Conservation (phyloP, 2,113 vertebrate genomes). For the Channa argus region DNA sequence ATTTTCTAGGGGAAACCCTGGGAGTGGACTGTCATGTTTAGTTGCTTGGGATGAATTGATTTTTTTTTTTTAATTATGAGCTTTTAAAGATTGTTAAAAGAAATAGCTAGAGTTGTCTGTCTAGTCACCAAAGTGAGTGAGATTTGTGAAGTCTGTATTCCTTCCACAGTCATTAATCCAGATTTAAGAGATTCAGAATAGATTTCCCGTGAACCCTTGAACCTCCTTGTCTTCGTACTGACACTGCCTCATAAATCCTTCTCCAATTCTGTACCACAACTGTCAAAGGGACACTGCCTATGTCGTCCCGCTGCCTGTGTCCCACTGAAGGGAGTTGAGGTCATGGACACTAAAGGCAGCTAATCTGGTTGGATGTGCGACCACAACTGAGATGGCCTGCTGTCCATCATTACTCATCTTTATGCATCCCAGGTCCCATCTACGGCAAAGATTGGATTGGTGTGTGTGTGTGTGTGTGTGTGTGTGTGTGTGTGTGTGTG, state of each 20-base stretch:
- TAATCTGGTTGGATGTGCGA: slow-evolving; percentile 68
- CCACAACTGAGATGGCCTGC: slow-evolving; percentile 49
- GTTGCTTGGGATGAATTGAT: slow-evolving; percentile 5
- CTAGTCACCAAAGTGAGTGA: slow-evolving; percentile 42
- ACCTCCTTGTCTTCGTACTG: slow-evolving; percentile 5
- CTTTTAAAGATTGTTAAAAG: slow-evolving; percentile 23
- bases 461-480: no score
- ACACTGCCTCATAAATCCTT: slow-evolving; percentile 58
- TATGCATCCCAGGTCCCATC: slow-evolving; percentile 59
- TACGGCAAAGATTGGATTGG: slow-evolving; percentile 56
- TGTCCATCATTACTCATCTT: slow-evolving; percentile 72
- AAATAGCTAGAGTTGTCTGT: slow-evolving; percentile 14
- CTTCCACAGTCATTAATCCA: slow-evolving; percentile 18
- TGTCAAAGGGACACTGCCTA: slow-evolving; percentile 9
- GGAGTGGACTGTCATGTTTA: not conserved
- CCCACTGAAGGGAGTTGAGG: slow-evolving; percentile 39
- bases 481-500: slow-evolving; percentile 26
- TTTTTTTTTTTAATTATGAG: slow-evolving; percentile 6
- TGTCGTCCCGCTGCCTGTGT: slow-evolving; percentile 15
- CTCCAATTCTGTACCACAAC: slow-evolving; percentile 18
- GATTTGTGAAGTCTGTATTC: slow-evolving; percentile 17
- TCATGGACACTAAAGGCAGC: slow-evolving; percentile 61
- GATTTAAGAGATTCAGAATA: slow-evolving; percentile 48
- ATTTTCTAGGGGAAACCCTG: no score
- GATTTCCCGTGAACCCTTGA: slow-evolving; percentile 41